These are phyloP conservation scores for Alces alces DNA, from an alignment of 2,113 vertebrate species.

Conservation along the genomic window DNA sequence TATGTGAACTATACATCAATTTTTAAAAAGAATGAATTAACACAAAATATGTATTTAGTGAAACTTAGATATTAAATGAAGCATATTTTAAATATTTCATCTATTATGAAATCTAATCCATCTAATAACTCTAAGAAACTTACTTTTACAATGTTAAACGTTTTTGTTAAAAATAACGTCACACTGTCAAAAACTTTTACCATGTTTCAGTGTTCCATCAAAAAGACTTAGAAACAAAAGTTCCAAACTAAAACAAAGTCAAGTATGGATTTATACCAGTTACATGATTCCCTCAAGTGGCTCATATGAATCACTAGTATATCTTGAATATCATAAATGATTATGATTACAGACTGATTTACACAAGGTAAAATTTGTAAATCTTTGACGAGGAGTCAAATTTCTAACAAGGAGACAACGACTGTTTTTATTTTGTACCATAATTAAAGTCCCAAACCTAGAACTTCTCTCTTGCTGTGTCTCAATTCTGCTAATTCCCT, in stretches of 20 bases:
- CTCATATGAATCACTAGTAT: not conserved
- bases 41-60: not conserved
- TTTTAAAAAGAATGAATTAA: not conserved
- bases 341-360: not conserved
- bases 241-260: constrained; percentile 10
- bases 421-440: not conserved
- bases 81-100: not conserved
- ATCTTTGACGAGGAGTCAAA: not conserved
- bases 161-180: not conserved
- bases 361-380: not conserved
- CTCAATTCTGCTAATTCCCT: constrained; percentile 14
- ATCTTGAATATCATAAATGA: not conserved
- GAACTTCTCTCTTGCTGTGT: not conserved
- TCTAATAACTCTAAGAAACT: not conserved
- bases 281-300: not conserved
- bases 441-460: not conserved
- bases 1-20: not conserved
- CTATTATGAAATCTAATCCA: not conserved
- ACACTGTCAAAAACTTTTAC: not conserved
- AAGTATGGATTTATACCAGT: not conserved
- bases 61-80: not conserved
- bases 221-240: not conserved
- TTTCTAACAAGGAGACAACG: not conserved
- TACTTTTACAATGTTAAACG: not conserved
- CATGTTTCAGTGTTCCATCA: not conserved